These are phyloP conservation scores for Cenopis cana DNA, from an alignment of 2,888 invertebrate species.

Conservation along the genomic window DNA sequence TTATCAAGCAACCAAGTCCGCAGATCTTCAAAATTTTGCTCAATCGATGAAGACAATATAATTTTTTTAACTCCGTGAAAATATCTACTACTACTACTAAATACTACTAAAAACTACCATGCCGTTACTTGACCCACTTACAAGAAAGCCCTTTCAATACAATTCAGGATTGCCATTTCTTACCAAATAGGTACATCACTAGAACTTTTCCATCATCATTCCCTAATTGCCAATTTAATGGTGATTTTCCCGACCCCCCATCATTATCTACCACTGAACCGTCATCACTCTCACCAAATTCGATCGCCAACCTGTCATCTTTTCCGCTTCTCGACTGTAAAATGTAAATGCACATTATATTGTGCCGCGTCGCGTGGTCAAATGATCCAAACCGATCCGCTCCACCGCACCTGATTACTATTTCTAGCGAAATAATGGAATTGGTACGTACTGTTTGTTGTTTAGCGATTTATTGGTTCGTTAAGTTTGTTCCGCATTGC, in stretches of 20 bases:
- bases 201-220: slow-evolving; percentile 16
- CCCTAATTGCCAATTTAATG: slow-evolving; percentile 43
- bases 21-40: too few species aligned
- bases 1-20: too few species aligned
- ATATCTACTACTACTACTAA: background rate
- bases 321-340: slow-evolving; percentile 65
- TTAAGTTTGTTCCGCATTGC: slow-evolving; percentile 23
- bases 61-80: too few species aligned
- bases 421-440: slow-evolving; percentile 39
- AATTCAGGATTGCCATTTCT: too few species aligned
- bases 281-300: slow-evolving; percentile 60
- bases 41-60: too few species aligned
- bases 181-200: slow-evolving; percentile 3
- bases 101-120: slow-evolving; percentile 44
- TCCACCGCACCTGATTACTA: slow-evolving; percentile 31
- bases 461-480: slow-evolving; percentile 28
- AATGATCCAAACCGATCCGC: slow-evolving; percentile 38
- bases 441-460: slow-evolving; percentile 17
- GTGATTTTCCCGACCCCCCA: slow-evolving; percentile 47
- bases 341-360: slow-evolving; percentile 65
- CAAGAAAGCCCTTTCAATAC: background rate
- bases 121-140: slow-evolving; percentile 45
- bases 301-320: slow-evolving; percentile 61
- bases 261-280: slow-evolving; percentile 50
- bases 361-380: slow-evolving; percentile 57